phyloP scores from a whole-genome alignment of 2,888 invertebrate genomes.

The Euclidia mi region DNA sequence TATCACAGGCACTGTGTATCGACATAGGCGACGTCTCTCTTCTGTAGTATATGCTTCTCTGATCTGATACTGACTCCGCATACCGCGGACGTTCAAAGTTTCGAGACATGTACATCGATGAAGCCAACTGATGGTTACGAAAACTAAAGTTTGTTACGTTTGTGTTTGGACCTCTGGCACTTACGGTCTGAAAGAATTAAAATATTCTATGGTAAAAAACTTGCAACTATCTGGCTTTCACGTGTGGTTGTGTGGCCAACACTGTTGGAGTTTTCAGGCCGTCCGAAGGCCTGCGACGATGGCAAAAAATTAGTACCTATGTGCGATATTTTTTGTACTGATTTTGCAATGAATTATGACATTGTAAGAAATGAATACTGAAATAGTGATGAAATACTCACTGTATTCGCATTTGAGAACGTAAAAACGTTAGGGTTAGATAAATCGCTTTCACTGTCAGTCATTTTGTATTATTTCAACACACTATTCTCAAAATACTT shows the following conservation, averaged over 20 bases:
- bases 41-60: conserved; percentile 64
- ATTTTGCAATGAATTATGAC: too few relatives aligned
- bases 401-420: conserved; percentile 68
- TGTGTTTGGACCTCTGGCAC: conserved; percentile 69
- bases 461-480: conserved; percentile 46
- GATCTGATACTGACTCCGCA: conserved; percentile 62
- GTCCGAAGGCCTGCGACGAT: too few relatives aligned
- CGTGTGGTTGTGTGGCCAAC: too few relatives aligned
- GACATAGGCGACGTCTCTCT: conserved; percentile 64
- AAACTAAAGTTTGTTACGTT: conserved; percentile 64
- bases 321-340: too few relatives aligned
- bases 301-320: too few relatives aligned
- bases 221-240: too few relatives aligned
- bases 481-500: not conserved
- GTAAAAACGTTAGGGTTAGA: conserved; percentile 59
- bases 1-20: conserved; percentile 61
- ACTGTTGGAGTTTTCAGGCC: too few relatives aligned
- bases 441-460: conserved; percentile 72
- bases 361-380: too few relatives aligned
- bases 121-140: conserved; percentile 61
- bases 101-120: conserved; percentile 65
- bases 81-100: conserved; percentile 62
- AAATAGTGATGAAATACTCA: conserved; percentile 56
- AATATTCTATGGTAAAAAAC: too few relatives aligned
- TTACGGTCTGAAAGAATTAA: conserved; percentile 65